A percentile compares a stretch with the other conserved stretches of the same genome.
Evolutionary conservation across 2,113 vertebrate genomes (phyloP).

Genomic region (Acinonyx jubatus): DNA sequence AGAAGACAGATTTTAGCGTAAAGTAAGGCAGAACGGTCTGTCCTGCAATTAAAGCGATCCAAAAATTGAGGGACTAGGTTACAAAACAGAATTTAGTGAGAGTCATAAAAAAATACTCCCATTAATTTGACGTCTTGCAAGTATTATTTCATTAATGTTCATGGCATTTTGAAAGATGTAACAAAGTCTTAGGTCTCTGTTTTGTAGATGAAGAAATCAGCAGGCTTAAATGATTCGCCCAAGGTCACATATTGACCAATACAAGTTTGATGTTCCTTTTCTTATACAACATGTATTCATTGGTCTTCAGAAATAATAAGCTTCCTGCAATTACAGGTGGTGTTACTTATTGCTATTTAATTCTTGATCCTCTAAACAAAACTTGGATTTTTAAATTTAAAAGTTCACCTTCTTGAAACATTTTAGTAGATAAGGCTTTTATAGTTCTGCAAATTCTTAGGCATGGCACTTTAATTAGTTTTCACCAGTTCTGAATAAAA

Average conservation of each 20-base stretch:
- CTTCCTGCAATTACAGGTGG: not conserved
- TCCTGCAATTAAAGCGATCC: not conserved
- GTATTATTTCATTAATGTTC: slow-evolving; percentile 44
- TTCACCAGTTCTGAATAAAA: slow-evolving; percentile 38
- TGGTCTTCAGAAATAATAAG: slow-evolving; percentile 29
- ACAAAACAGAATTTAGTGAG: slow-evolving; percentile 23
- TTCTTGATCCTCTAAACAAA: slow-evolving; percentile 35
- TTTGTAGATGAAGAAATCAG: slow-evolving; percentile 49
- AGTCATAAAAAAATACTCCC: slow-evolving; percentile 50
- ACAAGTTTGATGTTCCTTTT: slow-evolving; percentile 8
- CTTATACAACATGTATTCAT: not conserved
- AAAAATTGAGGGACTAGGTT: not conserved
- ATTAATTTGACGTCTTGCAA: slow-evolving; percentile 28
- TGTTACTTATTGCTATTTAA: slow-evolving; percentile 19
- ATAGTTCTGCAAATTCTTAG: slow-evolving; percentile 35
- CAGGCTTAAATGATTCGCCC: slow-evolving; percentile 31
- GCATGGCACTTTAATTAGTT: slow-evolving; percentile 30
- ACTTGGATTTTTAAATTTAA: slow-evolving; percentile 17
- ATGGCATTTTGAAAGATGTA: slow-evolving; percentile 56
- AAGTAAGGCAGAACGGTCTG: not conserved
- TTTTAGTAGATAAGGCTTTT: slow-evolving; percentile 28
- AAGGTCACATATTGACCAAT: slow-evolving; percentile 29
- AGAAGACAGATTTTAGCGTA: slow-evolving; percentile 2
- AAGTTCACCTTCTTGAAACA: not conserved
- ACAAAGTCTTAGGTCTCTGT: not conserved